These are phyloP conservation scores for Drosophila paucipuncta DNA, from an alignment of 2,888 invertebrate genomes.

Conservation along the genomic window DNA sequence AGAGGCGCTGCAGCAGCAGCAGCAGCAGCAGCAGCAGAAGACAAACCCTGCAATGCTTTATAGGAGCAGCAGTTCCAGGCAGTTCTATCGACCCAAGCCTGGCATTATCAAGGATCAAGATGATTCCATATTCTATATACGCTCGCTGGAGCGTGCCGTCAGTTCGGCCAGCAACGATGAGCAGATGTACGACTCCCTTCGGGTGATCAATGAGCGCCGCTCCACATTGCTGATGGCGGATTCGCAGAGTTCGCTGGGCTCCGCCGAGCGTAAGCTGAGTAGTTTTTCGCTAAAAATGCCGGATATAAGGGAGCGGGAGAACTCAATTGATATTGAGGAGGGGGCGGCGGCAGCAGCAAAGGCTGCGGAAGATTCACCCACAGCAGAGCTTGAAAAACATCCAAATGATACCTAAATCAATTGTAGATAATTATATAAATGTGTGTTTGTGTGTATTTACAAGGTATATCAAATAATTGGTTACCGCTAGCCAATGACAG, in stretches of 20 bases:
- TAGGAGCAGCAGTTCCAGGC: constrained; percentile 84
- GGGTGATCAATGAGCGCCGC: constrained; percentile 84
- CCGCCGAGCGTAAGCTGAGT: constrained; percentile 77
- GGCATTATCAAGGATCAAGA: constrained; percentile 81
- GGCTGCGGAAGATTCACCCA: constrained; percentile 6
- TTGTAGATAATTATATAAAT: constrained; percentile 32
- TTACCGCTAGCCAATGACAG: constrained; percentile 49
- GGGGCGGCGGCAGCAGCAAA: constrained; percentile 9
- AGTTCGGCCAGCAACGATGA: constrained; percentile 63
- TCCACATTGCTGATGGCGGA: constrained; percentile 83
- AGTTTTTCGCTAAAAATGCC: constrained; percentile 75
- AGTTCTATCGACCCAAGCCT: constrained; percentile 83
- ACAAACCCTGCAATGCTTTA: constrained; percentile 56
- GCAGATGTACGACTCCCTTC: constrained; percentile 84
- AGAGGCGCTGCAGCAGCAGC: not conserved
- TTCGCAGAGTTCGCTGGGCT: constrained; percentile 82
- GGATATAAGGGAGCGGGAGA: constrained; percentile 71
- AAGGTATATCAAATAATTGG: constrained; percentile 30
- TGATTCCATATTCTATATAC: constrained; percentile 83
- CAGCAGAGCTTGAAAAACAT: constrained; percentile 4
- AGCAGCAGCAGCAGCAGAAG: constrained; percentile 28
- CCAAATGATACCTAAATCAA: constrained; percentile 20
- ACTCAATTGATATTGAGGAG: constrained; percentile 69
- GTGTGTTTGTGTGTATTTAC: constrained; percentile 25
- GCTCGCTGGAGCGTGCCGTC: constrained; percentile 63